Percentiles rank a stretch among this genome's conserved stretches.
These are phyloP conservation scores for Helobdella robusta DNA, from an alignment of 2,888 invertebrate genomes.

Conservation along the genomic window DNA sequence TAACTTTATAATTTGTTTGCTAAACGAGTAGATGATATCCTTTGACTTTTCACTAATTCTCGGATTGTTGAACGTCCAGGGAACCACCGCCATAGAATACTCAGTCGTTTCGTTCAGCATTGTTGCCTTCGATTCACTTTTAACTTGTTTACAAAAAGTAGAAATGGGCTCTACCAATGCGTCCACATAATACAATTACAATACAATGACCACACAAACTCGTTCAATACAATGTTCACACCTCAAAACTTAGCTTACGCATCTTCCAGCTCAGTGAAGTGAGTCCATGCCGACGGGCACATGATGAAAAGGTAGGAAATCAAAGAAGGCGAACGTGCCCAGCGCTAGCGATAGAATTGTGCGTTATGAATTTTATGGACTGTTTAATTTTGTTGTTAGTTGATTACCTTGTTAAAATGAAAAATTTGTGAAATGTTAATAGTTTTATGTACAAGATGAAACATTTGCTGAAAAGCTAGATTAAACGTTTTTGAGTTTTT, in stretches of 20 bases:
- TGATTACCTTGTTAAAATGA: too few relatives aligned
- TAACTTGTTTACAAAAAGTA: not conserved
- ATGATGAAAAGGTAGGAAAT: too few relatives aligned
- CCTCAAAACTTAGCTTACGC: not conserved
- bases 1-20: slow-evolving; percentile 27
- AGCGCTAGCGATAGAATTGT: too few relatives aligned
- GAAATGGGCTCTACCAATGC: too few relatives aligned
- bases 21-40: slow-evolving; percentile 28
- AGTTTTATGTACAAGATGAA: too few relatives aligned
- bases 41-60: slow-evolving; percentile 22
- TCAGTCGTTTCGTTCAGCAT: not conserved
- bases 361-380: too few relatives aligned
- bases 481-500: too few relatives aligned
- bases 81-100: slow-evolving; percentile 32
- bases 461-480: too few relatives aligned
- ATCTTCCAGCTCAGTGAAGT: not conserved
- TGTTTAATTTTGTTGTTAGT: too few relatives aligned
- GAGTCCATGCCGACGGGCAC: not conserved
- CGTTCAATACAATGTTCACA: not conserved
- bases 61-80: slow-evolving; percentile 35
- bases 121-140: not conserved
- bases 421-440: too few relatives aligned
- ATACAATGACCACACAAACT: not conserved
- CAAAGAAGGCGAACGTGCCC: too few relatives aligned
- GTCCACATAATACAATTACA: too few relatives aligned